Percentiles rank a stretch among this genome's conserved stretches.
Conservation (phyloP, 1,140 invertebrate species). For the Chrysomallon squamiferum region DNA sequence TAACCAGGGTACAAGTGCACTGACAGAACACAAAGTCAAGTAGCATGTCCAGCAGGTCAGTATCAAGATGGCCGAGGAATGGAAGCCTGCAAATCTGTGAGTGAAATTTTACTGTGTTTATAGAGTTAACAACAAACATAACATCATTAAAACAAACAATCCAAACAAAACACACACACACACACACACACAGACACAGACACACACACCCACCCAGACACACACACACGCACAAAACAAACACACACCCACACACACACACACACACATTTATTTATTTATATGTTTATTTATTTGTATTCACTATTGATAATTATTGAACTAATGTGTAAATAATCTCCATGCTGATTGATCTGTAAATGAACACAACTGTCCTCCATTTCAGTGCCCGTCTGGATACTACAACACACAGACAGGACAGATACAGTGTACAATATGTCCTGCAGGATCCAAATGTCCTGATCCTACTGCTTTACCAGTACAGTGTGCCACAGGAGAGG, state of each 20-base stretch:
- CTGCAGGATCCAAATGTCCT: slow-evolving; percentile 49
- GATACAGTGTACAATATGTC: slow-evolving; percentile 46
- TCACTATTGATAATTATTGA: background rate
- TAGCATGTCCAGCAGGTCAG: slow-evolving; percentile 38
- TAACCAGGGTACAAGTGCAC: slow-evolving; percentile 47
- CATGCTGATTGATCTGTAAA: too few species aligned
- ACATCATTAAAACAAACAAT: background rate
- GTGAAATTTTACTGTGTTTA: slow-evolving; percentile 14
- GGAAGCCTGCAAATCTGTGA: slow-evolving; percentile 49
- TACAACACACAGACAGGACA: slow-evolving; percentile 36
- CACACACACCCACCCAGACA: background rate
- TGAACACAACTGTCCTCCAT: too few species aligned
- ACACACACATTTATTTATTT: background rate
- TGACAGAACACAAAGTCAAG: slow-evolving; percentile 21
- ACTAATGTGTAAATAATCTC: too few species aligned
- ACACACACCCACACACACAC: background rate
- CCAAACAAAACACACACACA: too few species aligned
- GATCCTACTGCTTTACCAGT: slow-evolving; percentile 35
- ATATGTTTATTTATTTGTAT: background rate
- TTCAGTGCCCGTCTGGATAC: slow-evolving; percentile 56
- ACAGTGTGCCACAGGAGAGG: slow-evolving; percentile 43
- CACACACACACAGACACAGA: background rate
- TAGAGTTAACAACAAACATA: too few species aligned
- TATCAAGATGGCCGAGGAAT: slow-evolving; percentile 50
- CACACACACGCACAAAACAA: background rate